Base-by-base conservation (phyloP, 2,888 invertebrate species). In the Lobophora halterata region DNA sequence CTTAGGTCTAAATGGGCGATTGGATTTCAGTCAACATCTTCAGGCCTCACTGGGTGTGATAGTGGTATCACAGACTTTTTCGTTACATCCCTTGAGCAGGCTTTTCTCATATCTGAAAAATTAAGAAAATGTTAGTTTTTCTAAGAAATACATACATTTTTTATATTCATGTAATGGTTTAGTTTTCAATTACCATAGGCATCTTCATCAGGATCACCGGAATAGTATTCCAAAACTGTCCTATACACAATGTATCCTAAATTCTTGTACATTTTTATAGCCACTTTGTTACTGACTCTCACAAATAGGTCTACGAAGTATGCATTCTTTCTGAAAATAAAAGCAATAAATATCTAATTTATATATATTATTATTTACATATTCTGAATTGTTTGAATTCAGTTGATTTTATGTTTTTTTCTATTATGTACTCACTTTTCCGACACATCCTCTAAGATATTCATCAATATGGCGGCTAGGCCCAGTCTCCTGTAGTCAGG, bases 261-360 rank as follows among this genome's bases (percentile, higher is more conserved):
- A 74, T 95, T 95, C 62, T 93, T 93, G 74, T 99, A 99, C 98
- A 99, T 98, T 63, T 96, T 95, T 35, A 98, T 97, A 1, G 99
- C 99, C 24, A 98, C 96, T 75, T 94, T 93, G 77, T 99, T 99
- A 66, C 98, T 98, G 5, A 98, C 97, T 61, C 99, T 91, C 2
- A 99, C 99, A 90, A 99, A 99, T 18, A 99, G 88, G 76, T 99
- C 99, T 7, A 99, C 99, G 82, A 99, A 99, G 76, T 95, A 99
- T 12, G 97, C 95, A 34, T 94, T 91, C 87, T 99, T 98, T 74
- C 98, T 98, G 78, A 25, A 91, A 91, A 49, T 52, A 46, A 51
- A 55, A 35, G 25, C 21, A 26, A 13, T 32, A 20, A 6, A 26
- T 9, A 6, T 9, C 30, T 10, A 17, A 6, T 21, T 18, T 28